These are phyloP conservation scores for Batillaria attramentaria DNA, from an alignment of 1,140 invertebrate species.

Conservation along the genomic window DNA sequence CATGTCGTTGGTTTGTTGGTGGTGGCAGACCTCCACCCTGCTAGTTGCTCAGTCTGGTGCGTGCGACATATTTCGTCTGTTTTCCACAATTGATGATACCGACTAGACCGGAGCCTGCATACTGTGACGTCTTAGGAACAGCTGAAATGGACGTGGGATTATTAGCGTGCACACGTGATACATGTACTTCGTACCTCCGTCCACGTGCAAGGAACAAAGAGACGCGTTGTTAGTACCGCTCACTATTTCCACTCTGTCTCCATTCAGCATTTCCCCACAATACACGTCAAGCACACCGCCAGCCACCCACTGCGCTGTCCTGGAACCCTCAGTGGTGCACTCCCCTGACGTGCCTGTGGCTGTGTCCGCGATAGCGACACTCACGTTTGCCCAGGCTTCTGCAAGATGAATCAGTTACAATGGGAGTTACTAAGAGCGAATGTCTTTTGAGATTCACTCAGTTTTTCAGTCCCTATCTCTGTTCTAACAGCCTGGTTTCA, in stretches of 20 bases:
- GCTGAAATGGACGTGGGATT: too few species aligned
- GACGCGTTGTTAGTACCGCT: background rate
- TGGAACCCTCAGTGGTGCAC: background rate
- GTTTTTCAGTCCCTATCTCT: background rate
- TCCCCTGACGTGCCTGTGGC: background rate
- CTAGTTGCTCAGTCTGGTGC: background rate
- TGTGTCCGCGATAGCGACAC: background rate
- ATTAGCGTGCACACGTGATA: too few species aligned
- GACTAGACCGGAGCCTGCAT: too few species aligned
- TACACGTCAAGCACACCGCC: slow-evolving; percentile 11
- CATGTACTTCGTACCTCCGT: slow-evolving; percentile 8
- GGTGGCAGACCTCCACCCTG: background rate
- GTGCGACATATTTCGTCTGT: too few species aligned
- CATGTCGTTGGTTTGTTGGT: background rate
- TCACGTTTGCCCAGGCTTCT: background rate
- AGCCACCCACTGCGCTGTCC: slow-evolving; percentile 3
- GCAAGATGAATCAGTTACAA: background rate
- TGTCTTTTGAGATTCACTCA: background rate
- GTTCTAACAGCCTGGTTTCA: background rate
- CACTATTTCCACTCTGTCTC: background rate
- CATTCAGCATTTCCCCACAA: background rate
- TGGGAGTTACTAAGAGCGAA: background rate
- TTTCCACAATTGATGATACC: too few species aligned
- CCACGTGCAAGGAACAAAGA: slow-evolving; percentile 15
- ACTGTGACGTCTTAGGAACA: too few species aligned